Evolutionary conservation across 2,113 vertebrate species (phyloP), one percentile per base, ranked within the genome.

Genomic region (Corythoichthys haematopterus): DNA sequence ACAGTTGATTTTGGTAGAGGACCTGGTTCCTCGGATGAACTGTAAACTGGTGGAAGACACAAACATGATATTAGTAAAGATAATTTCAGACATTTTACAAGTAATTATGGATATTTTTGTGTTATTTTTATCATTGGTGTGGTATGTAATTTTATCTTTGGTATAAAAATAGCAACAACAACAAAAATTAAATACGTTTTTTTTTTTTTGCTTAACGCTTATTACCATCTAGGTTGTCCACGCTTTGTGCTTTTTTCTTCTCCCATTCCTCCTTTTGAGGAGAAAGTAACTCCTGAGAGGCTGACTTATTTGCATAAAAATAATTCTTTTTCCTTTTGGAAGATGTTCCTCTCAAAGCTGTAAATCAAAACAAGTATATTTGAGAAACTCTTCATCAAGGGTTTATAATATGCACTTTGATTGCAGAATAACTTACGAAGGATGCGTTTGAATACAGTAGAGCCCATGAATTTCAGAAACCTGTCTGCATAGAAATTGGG

Each of bases 381-480:
- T 43, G 20, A 16, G n/a, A n/a, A n/a, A 37, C 13, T 3, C 1
- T 51, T n/a, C 3, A 8, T 8, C 14, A 9, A 20, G 43, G 37
- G 33, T 37, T 38, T 7, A 58, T 16, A 56, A n/a, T 8, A 3
- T 6, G 5, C 5, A 51, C 28, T 10, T n/a, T 13, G n/a, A 11
- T 4, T 20, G 37, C 20, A 2, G 20, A 2, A 33, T 0, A 10
- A 86, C 93, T 92, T 90, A 98, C 96, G 88, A 65, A 94, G 92
- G 72, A 91, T 82, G 89, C 95, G 96, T 81, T 94, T 97, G 87
- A 98, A 98, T 63, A 98, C 96, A 55, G 92, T 93, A 12, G 91
- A 81, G 80, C 92, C 94, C 96, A 98, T 98, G 88, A 98, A 98
- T 64, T 94, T 98, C 45, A 98, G 89, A 87, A 97, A 98, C 79